phyloP scores from a whole-genome alignment of 2,797 vertebrate species.

The Glossophaga mutica region DNA sequence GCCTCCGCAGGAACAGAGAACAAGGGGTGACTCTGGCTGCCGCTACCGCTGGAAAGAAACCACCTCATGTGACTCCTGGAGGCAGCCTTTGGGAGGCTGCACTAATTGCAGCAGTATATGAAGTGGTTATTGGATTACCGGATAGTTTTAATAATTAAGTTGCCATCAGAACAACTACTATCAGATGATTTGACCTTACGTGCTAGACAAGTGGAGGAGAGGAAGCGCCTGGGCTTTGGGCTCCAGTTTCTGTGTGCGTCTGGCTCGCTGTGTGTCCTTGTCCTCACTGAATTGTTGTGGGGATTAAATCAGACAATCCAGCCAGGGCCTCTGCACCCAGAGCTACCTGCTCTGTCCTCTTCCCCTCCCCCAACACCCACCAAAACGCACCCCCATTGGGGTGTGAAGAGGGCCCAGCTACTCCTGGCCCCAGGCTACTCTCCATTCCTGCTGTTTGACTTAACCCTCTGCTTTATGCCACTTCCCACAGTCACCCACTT shows the following conservation, averaged over 20 bases:
- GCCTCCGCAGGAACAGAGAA: not conserved
- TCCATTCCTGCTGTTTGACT: not conserved
- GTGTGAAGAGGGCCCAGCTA: not conserved
- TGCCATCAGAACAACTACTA: not conserved
- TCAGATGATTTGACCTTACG: not conserved
- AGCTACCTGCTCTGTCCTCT: not conserved
- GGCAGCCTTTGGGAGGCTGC: not conserved
- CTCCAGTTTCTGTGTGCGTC: not conserved
- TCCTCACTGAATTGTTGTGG: not conserved
- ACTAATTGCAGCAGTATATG: not conserved
- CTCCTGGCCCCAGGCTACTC: not conserved
- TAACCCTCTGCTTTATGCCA: not conserved
- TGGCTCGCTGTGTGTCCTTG: not conserved
- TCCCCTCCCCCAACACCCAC: fast-evolving
- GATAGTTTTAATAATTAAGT: not conserved
- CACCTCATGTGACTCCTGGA: not conserved
- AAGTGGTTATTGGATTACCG: not conserved
- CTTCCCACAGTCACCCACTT: not conserved
- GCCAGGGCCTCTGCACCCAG: not conserved
- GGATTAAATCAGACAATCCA: not conserved
- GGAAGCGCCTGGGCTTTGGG: not conserved
- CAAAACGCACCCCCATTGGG: fast-evolving
- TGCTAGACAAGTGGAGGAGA: too few relatives aligned
- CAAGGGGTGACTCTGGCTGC: not conserved
- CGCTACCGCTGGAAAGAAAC: not conserved